phyloP scores from a whole-genome alignment of 2,888 invertebrate species.

The Ectemnius continuus region DNA sequence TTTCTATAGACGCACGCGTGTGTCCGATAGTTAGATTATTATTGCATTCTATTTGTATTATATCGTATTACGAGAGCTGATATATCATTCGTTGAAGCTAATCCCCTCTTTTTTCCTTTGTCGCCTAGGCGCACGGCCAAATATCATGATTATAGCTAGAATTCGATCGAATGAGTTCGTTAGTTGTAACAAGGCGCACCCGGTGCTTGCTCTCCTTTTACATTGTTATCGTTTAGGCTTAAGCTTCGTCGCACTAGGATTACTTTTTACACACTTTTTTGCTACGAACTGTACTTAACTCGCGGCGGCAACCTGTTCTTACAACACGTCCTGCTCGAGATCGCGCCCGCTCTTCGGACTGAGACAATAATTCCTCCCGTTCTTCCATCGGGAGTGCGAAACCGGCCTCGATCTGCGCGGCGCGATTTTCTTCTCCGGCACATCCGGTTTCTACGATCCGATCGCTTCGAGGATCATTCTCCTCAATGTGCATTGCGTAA shows the following conservation, averaged over 20 bases:
- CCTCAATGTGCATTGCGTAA: neutral
- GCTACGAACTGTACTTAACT: too few species aligned
- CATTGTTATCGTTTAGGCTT: constrained; percentile 56
- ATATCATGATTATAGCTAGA: constrained; percentile 13
- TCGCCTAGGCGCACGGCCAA: neutral
- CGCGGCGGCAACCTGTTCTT: constrained; percentile 2
- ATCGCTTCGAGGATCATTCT: neutral
- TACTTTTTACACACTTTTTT: too few species aligned
- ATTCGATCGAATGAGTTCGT: constrained; percentile 30
- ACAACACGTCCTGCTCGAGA: constrained; percentile 23
- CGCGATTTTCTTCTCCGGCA: too few species aligned
- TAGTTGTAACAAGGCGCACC: constrained; percentile 32
- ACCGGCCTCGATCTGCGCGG: too few species aligned
- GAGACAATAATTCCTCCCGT: constrained; percentile 27
- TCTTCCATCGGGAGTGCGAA: too few species aligned
- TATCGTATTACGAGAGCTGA: constrained; percentile 50
- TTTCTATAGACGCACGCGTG: too few species aligned
- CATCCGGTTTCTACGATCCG: neutral
- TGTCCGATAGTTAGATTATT: constrained; percentile 20
- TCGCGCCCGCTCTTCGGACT: constrained; percentile 21
- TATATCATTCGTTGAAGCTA: constrained; percentile 61
- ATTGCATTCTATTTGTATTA: constrained; percentile 43
- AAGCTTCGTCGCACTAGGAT: constrained; percentile 45
- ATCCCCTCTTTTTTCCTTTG: constrained; percentile 25
- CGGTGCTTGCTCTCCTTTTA: constrained; percentile 64